These are phyloP conservation scores for Danio jaintianensis DNA, from an alignment of 2,797 vertebrate species.

Conservation along the genomic window DNA sequence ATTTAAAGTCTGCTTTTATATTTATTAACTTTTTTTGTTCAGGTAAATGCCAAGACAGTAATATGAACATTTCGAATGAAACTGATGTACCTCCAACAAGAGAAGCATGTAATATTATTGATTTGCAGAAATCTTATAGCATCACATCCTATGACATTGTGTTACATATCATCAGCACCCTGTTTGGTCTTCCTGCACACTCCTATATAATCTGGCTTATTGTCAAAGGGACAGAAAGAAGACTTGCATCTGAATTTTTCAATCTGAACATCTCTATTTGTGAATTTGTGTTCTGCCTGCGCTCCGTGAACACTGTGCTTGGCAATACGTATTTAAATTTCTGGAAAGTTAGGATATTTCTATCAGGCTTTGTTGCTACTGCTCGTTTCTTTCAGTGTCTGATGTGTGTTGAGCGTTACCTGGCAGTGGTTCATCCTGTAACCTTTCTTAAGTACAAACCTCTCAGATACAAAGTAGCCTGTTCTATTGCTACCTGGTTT, in stretches of 20 bases:
- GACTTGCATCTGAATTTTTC: constrained; percentile 44
- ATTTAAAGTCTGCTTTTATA: background rate
- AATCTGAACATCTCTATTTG: constrained; percentile 37
- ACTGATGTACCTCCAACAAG: background rate
- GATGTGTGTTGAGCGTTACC: constrained; percentile 55
- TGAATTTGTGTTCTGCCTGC: constrained; percentile 38
- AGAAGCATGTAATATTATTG: background rate
- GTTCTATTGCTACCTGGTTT: constrained; percentile 39
- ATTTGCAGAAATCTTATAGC: background rate
- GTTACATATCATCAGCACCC: background rate
- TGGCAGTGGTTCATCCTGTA: constrained; percentile 56
- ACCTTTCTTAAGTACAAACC: constrained; percentile 50
- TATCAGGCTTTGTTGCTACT: background rate
- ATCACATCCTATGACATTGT: background rate
- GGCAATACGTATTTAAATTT: rapidly evolving
- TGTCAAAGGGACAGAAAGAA: background rate
- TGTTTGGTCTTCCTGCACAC: constrained; percentile 47
- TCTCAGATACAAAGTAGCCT: constrained; percentile 40
- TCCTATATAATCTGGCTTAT: constrained; percentile 49
- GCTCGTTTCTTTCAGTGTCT: constrained; percentile 50
- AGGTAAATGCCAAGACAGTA: background rate
- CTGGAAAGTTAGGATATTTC: background rate
- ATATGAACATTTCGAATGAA: constrained; percentile 15
- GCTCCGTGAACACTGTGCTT: background rate
- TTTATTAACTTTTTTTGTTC: background rate